Evolutionary conservation across 2,888 invertebrate species (phyloP).

Genomic region (Microplitis deprimator): DNA sequence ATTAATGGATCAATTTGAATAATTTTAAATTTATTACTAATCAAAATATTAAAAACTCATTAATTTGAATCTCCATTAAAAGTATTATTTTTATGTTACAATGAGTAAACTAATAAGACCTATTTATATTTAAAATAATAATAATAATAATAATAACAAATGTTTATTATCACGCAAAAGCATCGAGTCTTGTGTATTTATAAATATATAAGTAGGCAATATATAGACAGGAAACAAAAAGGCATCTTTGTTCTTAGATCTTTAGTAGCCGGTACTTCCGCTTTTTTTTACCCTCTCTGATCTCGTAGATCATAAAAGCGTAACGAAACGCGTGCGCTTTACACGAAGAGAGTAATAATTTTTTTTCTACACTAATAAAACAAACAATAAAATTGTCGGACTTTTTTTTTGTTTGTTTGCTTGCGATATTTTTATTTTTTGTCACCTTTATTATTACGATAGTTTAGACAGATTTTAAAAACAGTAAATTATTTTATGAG

Average conservation of each 20-base stretch:
- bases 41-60: no score
- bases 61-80: no score
- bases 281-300: neutral
- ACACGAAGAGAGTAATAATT: neutral
- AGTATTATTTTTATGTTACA: no score
- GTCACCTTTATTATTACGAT: neutral
- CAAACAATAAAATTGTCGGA: neutral
- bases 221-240: neutral
- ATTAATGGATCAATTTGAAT: no score
- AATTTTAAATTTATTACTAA: no score
- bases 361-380: neutral
- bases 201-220: neutral
- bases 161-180: no score
- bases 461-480: no score
- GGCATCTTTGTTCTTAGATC: neutral
- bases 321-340: constrained; percentile 21
- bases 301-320: constrained; percentile 29
- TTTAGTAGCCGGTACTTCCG: constrained; percentile 4
- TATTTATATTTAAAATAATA: no score
- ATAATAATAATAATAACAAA: no score
- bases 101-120: no score
- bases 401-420: neutral
- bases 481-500: neutral
- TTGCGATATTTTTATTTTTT: neutral
- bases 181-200: neutral